phyloP scores from a whole-genome alignment of 2,888 invertebrate species.

The Drosophila parthenogenetica region DNA sequence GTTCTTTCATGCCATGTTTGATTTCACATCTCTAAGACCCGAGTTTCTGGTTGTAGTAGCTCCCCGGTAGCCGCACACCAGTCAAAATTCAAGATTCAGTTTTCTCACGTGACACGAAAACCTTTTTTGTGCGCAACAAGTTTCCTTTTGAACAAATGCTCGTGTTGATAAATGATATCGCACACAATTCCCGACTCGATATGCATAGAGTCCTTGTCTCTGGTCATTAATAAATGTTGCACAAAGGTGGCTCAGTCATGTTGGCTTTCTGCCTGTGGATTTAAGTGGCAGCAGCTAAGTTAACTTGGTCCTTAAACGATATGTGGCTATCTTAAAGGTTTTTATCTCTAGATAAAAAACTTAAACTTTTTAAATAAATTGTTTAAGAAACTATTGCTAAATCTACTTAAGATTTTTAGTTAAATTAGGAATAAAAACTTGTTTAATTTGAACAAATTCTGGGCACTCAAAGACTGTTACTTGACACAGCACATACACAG shows the following conservation, averaged over 20 bases:
- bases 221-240: slow-evolving; percentile 81
- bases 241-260: slow-evolving; percentile 25
- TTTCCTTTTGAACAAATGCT: slow-evolving; percentile 72
- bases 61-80: slow-evolving; percentile 61
- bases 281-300: slow-evolving; percentile 1
- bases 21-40: slow-evolving; percentile 65
- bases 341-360: slow-evolving; percentile 4
- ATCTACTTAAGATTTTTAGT: too few species aligned
- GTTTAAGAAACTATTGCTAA: too few species aligned
- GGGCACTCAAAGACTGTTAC: slow-evolving; percentile 12
- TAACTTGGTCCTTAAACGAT: slow-evolving; percentile 11
- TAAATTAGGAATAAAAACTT: too few species aligned
- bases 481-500: slow-evolving; percentile 27
- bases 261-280: slow-evolving; percentile 1
- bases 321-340: slow-evolving; percentile 15
- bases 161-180: slow-evolving; percentile 82
- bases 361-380: background rate
- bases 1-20: slow-evolving; percentile 76
- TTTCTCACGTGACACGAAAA: slow-evolving; percentile 82
- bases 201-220: slow-evolving; percentile 62
- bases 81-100: slow-evolving; percentile 44
- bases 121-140: slow-evolving; percentile 84
- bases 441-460: too few species aligned
- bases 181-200: slow-evolving; percentile 70
- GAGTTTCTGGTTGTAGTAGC: slow-evolving; percentile 44